Evolutionary conservation across 64 coral and sea anemone species (phyloP).

Genomic region (Pocillopora verrucosa): DNA sequence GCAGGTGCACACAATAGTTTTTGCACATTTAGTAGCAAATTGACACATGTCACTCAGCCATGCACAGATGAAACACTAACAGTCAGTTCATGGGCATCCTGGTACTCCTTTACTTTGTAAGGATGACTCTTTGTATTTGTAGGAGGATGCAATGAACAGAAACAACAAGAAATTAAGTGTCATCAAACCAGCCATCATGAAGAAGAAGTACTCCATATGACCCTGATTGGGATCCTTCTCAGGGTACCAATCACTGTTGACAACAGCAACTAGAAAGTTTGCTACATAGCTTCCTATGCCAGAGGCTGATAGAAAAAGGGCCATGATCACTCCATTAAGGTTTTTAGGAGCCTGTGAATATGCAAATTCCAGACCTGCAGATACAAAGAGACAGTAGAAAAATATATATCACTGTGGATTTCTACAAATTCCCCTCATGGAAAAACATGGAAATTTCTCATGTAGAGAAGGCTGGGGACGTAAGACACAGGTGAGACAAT

Average conservation of each 20-base stretch:
- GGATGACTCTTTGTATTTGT: slow-evolving; percentile 45
- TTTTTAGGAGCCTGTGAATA: slow-evolving; percentile 72
- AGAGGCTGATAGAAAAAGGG: slow-evolving; percentile 39
- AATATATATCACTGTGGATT: neutral
- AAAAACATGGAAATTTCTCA: neutral
- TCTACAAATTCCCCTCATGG: neutral
- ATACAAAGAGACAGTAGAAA: neutral
- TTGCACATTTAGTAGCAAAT: no score
- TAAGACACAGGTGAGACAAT: no score
- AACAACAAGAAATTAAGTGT: slow-evolving; percentile 69
- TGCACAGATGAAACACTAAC: neutral
- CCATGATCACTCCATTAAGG: slow-evolving; percentile 72
- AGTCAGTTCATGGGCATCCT: neutral
- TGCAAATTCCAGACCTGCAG: slow-evolving; percentile 74
- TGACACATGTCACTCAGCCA: no score
- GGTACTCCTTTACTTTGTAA: neutral
- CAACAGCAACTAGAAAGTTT: slow-evolving; percentile 53
- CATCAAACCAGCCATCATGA: slow-evolving; percentile 68
- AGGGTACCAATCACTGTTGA: slow-evolving; percentile 69
- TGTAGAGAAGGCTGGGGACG: neutral
- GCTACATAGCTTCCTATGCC: slow-evolving; percentile 65
- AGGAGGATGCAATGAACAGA: slow-evolving; percentile 43
- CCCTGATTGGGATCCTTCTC: slow-evolving; percentile 59
- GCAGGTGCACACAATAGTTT: no score
- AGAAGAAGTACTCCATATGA: slow-evolving; percentile 71